These are phyloP conservation scores for Andrena cerasifolii DNA, from an alignment of 1,140 invertebrate genomes.

Conservation along the genomic window DNA sequence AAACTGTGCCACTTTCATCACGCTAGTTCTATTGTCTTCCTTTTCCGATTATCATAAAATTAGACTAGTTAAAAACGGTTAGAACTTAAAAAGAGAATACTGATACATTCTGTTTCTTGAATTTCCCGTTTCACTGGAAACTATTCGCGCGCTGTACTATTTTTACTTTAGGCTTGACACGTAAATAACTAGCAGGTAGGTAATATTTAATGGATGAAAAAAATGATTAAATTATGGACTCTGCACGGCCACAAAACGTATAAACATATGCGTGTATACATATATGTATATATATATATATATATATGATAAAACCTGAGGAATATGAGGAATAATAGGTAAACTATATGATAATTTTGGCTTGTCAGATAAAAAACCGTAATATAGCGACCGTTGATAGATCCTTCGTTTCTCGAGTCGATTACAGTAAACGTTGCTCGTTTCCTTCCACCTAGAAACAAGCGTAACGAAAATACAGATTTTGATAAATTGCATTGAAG, in stretches of 20 bases:
- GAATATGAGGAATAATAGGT: slow-evolving; percentile 43
- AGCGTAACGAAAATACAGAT: slow-evolving; percentile 18
- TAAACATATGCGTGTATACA: not conserved
- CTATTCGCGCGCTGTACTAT: slow-evolving; percentile 2
- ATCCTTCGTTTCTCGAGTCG: slow-evolving; percentile 33
- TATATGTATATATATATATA: slow-evolving; percentile 22
- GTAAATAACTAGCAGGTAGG: slow-evolving; percentile 10
- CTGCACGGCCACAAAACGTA: slow-evolving; percentile 21
- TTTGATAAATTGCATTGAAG: slow-evolving; percentile 2
- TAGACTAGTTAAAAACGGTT: slow-evolving; percentile 6
- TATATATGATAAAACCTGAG: slow-evolving; percentile 53
- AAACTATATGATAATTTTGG: slow-evolving; percentile 43
- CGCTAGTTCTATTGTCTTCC: slow-evolving; percentile 12
- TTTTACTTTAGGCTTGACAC: not conserved
- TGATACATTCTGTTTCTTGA: slow-evolving; percentile 16
- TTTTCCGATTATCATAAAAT: slow-evolving; percentile 10
- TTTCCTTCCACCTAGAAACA: slow-evolving; percentile 62
- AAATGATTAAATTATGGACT: slow-evolving; percentile 12
- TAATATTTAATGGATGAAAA: slow-evolving; percentile 9
- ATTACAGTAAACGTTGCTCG: slow-evolving; percentile 66
- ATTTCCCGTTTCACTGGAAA: slow-evolving; percentile 5
- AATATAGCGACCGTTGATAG: slow-evolving; percentile 50
- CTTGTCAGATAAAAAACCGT: slow-evolving; percentile 48
- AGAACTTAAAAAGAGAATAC: slow-evolving; percentile 23
- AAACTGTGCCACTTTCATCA: not conserved